These are phyloP conservation scores for Drosophila asahinai DNA, from an alignment of 1,140 invertebrate species.

Conservation along the genomic window DNA sequence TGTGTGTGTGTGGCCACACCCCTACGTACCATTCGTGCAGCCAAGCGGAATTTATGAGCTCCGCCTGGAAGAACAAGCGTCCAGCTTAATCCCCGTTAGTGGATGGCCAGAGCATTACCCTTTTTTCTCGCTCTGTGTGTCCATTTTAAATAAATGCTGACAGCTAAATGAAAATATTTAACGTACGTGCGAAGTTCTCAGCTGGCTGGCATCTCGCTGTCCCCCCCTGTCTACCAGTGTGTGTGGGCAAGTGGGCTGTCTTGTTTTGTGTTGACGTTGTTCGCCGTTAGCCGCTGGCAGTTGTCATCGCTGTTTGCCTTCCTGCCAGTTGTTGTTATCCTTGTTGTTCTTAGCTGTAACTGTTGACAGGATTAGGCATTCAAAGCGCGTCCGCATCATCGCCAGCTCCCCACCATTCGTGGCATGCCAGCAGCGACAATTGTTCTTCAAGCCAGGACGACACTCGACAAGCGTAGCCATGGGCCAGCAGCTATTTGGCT, in stretches of 20 bases:
- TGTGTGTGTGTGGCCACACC: constrained; percentile 15
- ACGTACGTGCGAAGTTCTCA: constrained; percentile 66
- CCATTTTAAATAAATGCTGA: constrained; percentile 78
- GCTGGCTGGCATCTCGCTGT: constrained; percentile 50
- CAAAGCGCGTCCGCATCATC: constrained; percentile 47
- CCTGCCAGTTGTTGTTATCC: constrained; percentile 30
- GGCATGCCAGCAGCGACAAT: constrained; percentile 49
- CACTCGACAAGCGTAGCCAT: constrained; percentile 16
- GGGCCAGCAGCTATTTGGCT: constrained; percentile 44
- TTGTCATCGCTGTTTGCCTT: constrained; percentile 53
- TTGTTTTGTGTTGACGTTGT: constrained; percentile 48
- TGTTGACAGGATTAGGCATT: constrained; percentile 66
- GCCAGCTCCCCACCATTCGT: constrained; percentile 16
- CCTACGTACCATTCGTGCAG: constrained; percentile 31
- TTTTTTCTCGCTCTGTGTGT: constrained; percentile 27
- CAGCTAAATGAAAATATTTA: constrained; percentile 80
- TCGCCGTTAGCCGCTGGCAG: constrained; percentile 44
- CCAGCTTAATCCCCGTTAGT: constrained; percentile 8
- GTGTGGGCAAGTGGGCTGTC: constrained; percentile 43
- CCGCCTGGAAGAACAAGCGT: constrained; percentile 4
- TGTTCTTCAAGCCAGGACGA: constrained; percentile 53
- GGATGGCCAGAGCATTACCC: constrained; percentile 12
- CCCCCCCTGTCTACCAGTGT: background rate
- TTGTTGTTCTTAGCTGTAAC: constrained; percentile 33
- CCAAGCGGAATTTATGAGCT: constrained; percentile 37